These are phyloP conservation scores for Aphaenogaster rudis DNA, from an alignment of 1,140 invertebrate species.

Conservation along the genomic window DNA sequence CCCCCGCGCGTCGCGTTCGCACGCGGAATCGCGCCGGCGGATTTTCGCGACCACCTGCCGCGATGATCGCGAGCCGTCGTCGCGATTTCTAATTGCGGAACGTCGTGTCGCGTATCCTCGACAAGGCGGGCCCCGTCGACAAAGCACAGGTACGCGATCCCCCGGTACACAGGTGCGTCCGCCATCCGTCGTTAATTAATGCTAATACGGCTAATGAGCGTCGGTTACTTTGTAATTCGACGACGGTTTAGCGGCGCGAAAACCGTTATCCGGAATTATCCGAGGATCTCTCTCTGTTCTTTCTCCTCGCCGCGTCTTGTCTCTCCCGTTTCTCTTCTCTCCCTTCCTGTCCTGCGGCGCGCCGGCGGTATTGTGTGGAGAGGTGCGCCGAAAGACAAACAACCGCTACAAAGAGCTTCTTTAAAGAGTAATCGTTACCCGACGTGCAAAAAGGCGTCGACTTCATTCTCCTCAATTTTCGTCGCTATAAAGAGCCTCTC, in stretches of 20 bases:
- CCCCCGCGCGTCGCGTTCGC: background rate
- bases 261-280: slow-evolving; percentile 74
- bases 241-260: slow-evolving; percentile 70
- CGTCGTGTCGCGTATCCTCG: background rate
- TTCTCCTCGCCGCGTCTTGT: background rate
- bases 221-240: slow-evolving; percentile 76
- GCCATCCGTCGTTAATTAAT: slow-evolving; percentile 71
- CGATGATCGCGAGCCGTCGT: background rate
- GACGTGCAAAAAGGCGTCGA: slow-evolving; percentile 12
- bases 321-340: slow-evolving; percentile 29
- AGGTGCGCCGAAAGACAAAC: slow-evolving; percentile 43
- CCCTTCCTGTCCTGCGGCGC: background rate
- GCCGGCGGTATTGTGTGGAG: slow-evolving; percentile 10
- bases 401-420: slow-evolving; percentile 67
- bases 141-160: slow-evolving; percentile 13
- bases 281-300: slow-evolving; percentile 64
- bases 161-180: slow-evolving; percentile 43
- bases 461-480: slow-evolving; percentile 7
- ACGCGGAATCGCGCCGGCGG: background rate
- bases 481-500: background rate
- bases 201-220: slow-evolving; percentile 74
- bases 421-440: slow-evolving; percentile 57
- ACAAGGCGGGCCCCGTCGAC: background rate
- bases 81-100: slow-evolving; percentile 24
- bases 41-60: background rate